A percentile compares a stretch with the other conserved stretches of the same genome.
Evolutionary conservation across 2,113 vertebrate genomes (phyloP).

Genomic region (Leptodactylus fuscus): DNA sequence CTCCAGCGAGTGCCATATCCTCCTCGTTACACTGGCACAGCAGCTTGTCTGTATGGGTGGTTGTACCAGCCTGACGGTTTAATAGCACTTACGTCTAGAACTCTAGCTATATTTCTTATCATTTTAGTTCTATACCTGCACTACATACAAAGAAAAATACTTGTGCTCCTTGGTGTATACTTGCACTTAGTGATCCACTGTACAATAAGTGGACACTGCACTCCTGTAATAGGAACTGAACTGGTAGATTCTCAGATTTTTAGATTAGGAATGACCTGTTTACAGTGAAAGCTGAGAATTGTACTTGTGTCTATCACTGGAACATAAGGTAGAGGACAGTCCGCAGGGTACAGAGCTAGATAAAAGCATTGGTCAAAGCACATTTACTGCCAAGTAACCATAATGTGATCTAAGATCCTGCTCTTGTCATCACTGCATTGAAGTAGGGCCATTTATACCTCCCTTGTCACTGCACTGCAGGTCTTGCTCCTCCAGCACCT

Average conservation of each 20-base stretch:
- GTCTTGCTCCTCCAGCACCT: neutral
- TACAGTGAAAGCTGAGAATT: conserved; percentile 36
- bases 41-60: no score
- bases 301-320: conserved; percentile 18
- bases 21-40: no score
- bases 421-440: neutral
- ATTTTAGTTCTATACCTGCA: no score
- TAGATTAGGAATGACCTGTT: conserved; percentile 48
- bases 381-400: neutral
- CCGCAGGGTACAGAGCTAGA: neutral
- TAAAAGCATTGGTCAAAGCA: conserved; percentile 2
- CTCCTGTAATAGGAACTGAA: neutral
- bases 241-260: conserved; percentile 38
- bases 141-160: no score
- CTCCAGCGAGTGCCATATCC: no score
- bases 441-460: neutral
- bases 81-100: neutral
- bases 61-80: neutral
- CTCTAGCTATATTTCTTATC: neutral
- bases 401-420: neutral
- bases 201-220: neutral
- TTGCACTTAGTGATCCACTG: neutral
- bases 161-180: neutral
- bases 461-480: conserved; percentile 16
- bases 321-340: conserved; percentile 34